Evolutionary conservation across 2,797 vertebrate species (phyloP).

Genomic region (Microhierax caerulescens): DNA sequence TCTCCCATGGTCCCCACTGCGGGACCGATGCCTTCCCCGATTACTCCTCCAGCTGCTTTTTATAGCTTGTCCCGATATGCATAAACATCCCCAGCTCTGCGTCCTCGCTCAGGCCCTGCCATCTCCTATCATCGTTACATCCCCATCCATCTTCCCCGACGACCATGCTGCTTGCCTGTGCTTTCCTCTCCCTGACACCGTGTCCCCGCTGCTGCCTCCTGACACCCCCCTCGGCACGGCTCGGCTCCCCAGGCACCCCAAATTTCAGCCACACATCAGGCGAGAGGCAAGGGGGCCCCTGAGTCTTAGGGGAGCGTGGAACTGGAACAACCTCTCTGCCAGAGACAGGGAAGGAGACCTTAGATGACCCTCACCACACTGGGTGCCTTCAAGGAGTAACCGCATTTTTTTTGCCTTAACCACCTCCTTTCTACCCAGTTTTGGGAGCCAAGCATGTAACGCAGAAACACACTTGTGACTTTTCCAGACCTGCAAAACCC

Average conservation of each 20-base stretch:
- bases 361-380: background rate
- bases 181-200: rapidly evolving
- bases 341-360: background rate
- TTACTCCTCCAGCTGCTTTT: background rate
- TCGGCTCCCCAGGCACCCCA: background rate
- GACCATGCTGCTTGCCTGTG: rapidly evolving
- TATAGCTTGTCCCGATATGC: background rate
- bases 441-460: background rate
- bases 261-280: rapidly evolving
- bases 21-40: background rate
- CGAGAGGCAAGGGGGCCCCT: background rate
- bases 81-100: background rate
- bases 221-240: rapidly evolving
- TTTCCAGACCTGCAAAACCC: background rate
- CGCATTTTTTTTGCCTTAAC: background rate
- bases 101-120: background rate
- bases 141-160: background rate
- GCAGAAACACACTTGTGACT: rapidly evolving
- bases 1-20: rapidly evolving
- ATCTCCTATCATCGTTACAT: background rate
- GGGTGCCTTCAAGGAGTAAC: background rate
- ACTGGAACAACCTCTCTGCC: background rate
- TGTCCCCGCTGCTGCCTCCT: background rate
- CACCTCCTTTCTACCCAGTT: background rate
- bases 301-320: rapidly evolving